These are phyloP conservation scores for Microcebus tavaratra DNA, from an alignment of 2,113 vertebrate species.

Conservation along the genomic window DNA sequence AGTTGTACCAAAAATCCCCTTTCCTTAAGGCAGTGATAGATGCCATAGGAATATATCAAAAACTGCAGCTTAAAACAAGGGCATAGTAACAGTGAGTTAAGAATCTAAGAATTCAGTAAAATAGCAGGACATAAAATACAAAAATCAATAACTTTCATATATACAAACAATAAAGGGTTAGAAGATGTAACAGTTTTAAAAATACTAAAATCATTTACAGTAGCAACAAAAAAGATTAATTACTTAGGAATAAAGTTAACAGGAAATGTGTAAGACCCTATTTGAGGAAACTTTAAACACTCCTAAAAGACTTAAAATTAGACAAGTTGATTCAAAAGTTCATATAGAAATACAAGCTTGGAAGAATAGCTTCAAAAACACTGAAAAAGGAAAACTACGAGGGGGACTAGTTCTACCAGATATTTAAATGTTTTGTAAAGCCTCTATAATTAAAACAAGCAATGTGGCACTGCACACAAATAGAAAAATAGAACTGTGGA, in stretches of 20 bases:
- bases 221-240: background rate
- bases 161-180: background rate
- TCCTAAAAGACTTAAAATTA: background rate
- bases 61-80: background rate
- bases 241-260: background rate
- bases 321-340: background rate
- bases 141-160: background rate
- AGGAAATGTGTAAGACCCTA: background rate
- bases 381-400: background rate
- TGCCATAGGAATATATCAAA: background rate
- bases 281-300: background rate
- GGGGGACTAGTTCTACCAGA: background rate
- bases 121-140: background rate
- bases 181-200: background rate
- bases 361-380: background rate
- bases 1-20: background rate
- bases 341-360: background rate
- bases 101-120: background rate
- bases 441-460: background rate
- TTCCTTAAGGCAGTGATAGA: background rate
- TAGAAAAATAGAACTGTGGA: background rate
- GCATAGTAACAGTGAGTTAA: background rate
- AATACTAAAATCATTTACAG: background rate
- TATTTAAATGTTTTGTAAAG: background rate
- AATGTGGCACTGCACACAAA: background rate